Percentiles rank a stretch among this genome's conserved stretches.
Conservation (phyloP, 2,797 vertebrate genomes). For the Tokudaia tokunoshimensis region DNA sequence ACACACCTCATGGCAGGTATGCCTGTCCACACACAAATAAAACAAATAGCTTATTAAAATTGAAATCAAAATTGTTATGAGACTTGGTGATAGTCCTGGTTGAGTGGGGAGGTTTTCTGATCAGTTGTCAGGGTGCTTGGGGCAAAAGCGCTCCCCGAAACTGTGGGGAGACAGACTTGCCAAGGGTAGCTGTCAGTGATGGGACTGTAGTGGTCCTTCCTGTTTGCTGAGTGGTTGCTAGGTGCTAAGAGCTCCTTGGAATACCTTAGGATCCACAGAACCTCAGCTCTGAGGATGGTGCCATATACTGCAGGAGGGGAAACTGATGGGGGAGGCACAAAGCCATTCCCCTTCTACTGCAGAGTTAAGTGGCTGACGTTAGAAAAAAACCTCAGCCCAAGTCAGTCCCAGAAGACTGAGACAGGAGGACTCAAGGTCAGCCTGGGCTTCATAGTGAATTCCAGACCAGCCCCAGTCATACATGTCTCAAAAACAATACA, state of each 20-base stretch:
- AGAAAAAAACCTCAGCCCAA: background rate
- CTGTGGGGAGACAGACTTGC: background rate
- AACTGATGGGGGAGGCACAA: background rate
- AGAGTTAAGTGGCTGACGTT: background rate
- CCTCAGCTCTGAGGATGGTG: background rate
- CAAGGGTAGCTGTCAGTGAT: accelerated
- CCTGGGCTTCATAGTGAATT: background rate
- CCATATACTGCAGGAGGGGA: background rate
- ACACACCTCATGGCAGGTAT: no score
- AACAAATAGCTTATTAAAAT: background rate
- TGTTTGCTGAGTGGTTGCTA: background rate
- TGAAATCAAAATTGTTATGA: background rate
- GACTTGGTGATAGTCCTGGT: background rate
- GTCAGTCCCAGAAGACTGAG: background rate
- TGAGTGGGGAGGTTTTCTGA: background rate
- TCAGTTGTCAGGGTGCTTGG: background rate
- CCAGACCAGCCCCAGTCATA: background rate
- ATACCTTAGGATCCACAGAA: background rate
- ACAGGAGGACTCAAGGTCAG: background rate
- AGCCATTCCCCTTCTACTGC: background rate
- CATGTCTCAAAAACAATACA: background rate
- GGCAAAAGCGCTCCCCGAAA: background rate
- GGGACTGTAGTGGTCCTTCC: background rate
- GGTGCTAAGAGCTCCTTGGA: background rate
- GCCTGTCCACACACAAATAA: background rate